Evolutionary conservation across 2,888 invertebrate genomes (phyloP).

Genomic region (Corbicula japonica): DNA sequence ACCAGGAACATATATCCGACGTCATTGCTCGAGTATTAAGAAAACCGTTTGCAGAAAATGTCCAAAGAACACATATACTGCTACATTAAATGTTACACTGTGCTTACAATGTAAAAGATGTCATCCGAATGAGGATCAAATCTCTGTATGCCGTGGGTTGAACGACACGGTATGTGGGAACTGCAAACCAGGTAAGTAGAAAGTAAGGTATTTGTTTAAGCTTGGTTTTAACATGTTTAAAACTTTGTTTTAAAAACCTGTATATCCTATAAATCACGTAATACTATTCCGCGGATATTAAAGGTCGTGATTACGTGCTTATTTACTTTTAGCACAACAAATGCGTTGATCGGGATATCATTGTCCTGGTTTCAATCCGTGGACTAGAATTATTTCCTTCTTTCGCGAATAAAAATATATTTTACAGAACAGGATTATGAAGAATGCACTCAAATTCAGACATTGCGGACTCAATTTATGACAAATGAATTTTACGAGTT

Average conservation of each 20-base stretch:
- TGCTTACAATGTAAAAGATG: slow-evolving; percentile 7
- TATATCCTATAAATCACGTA: neutral
- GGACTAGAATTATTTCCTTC: too few species aligned
- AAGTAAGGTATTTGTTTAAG: neutral
- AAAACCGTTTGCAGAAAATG: slow-evolving; percentile 6
- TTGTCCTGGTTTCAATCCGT: too few species aligned
- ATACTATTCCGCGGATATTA: neutral
- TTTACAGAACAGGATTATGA: too few species aligned
- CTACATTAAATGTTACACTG: neutral
- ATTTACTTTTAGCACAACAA: neutral
- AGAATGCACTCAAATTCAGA: too few species aligned
- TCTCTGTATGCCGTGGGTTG: neutral
- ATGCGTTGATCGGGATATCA: too few species aligned
- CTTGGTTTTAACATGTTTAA: neutral
- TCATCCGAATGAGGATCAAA: neutral
- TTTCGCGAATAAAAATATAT: too few species aligned
- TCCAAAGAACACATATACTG: neutral
- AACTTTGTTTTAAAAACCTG: neutral
- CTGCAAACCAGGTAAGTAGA: neutral
- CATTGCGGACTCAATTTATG: too few species aligned
- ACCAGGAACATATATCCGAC: neutral
- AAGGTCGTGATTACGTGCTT: neutral
- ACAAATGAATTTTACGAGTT: too few species aligned
- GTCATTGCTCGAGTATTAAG: neutral
- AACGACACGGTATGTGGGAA: slow-evolving; percentile 10